A percentile compares a stretch with the other conserved stretches of the same genome.
Evolutionary conservation across 2,113 vertebrate genomes (phyloP).

Genomic region (Odobenus rosmarus): DNA sequence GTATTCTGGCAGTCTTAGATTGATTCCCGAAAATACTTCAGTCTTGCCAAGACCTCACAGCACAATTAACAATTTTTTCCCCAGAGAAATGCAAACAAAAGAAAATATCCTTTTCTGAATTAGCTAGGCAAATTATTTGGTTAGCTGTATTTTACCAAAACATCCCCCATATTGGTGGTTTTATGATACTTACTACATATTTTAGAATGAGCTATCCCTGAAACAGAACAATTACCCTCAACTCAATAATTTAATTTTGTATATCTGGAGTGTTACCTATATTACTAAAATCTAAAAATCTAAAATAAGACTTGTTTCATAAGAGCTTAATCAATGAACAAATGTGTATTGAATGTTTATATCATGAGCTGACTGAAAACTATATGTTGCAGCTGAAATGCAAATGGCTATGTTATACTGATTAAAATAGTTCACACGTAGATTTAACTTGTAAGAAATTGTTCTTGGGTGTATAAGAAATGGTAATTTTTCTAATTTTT

Average conservation of each 20-base stretch:
- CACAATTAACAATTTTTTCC: neutral
- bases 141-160: neutral
- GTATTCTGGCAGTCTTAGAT: neutral
- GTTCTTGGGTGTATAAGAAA: neutral
- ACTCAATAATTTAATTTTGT: neutral
- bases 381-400: neutral
- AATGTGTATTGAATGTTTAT: neutral
- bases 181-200: neutral
- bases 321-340: neutral
- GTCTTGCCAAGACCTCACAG: neutral
- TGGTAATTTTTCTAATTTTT: neutral
- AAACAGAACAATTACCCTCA: neutral
- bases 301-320: neutral
- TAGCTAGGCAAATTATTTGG: neutral
- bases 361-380: neutral
- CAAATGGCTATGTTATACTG: neutral
- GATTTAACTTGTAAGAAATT: neutral
- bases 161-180: neutral
- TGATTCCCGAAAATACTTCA: constrained; percentile 26
- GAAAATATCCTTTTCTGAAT: neutral
- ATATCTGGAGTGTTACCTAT: neutral
- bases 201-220: neutral
- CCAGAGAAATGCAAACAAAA: neutral
- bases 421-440: neutral
- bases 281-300: constrained; percentile 4